phyloP scores from a whole-genome alignment of 1,140 invertebrate species.

The Steinernema khuongi region DNA sequence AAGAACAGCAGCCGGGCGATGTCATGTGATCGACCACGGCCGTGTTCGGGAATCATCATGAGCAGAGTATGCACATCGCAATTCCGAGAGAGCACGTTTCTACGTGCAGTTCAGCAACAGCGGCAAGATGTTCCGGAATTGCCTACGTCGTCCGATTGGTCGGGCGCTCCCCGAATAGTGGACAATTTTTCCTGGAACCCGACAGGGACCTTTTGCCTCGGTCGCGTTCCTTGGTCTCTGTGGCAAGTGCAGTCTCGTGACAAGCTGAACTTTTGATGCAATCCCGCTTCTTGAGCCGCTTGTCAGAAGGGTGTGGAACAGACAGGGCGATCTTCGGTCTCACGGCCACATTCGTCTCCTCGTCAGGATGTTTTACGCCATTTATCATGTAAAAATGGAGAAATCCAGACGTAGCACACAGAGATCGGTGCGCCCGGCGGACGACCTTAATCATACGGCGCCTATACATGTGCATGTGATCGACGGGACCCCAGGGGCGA shows the following conservation, averaged over 20 bases:
- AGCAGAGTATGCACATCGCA: no score
- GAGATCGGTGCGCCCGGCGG: background rate
- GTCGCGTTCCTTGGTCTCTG: conserved; percentile 3
- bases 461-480: background rate
- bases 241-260: background rate
- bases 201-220: background rate
- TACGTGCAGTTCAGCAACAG: no score
- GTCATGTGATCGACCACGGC: no score
- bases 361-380: background rate
- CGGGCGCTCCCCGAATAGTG: background rate
- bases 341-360: background rate
- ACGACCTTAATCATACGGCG: conserved; percentile 2
- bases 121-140: no score
- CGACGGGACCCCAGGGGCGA: background rate
- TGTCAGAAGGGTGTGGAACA: background rate
- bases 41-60: no score
- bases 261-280: conserved; percentile 1
- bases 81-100: no score
- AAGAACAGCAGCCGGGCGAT: no score
- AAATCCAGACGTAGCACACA: background rate
- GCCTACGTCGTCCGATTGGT: background rate
- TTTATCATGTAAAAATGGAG: background rate
- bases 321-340: conserved; percentile 11
- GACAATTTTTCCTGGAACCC: background rate
- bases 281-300: background rate